Base-by-base conservation (phyloP, 1,140 invertebrate species). In the Formica exsecta region DNA sequence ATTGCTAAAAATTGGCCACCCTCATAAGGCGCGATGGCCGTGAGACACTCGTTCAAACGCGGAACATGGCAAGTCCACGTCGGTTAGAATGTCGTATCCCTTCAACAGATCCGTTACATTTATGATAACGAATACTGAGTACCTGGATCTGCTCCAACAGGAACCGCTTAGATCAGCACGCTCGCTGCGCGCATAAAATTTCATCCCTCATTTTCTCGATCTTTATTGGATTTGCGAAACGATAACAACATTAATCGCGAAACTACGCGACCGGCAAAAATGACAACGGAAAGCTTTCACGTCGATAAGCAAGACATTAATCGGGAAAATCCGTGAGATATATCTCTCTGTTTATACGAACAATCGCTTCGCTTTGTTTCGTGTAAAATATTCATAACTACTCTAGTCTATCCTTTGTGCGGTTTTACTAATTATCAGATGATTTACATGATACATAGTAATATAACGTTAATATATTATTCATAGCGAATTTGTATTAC, bases 81-180 rank as follows among this genome's bases (percentile, higher is more conserved):
- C 97, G 87, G 97, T 96, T 38, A 98, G 93, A 86, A 99, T 95
- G 95, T 98, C 98, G 98, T 98, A 99, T 13, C 97, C 97, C 89
- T 98, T 98, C 68, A 99, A 92, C 76, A 97, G 96, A 0, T 98
- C 98, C 91, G 98, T 97, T 93, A 79, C 88, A 79, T 92, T 93
- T 92, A 94, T 93, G 57, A 92, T 87, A 62, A 93, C 94, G 68
- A 94, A 94, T 41, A 93, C 91, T 19, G 93, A 94, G 65, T 86
- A 92, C 64, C 92, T 92, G n/a, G 98, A 97, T 51, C 97, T 97
- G 94, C 98, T 98, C 98, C 98, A 99, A 68, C 97, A 97, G 7
- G 97, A 98, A 93, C 98, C 97, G 7, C 97, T 98, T 65, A 98
- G 93, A 92, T 96, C 96, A 8, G 22, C 19, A 1, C 68, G 68